Conservation (phyloP, 2,888 invertebrate genomes). For the Abrostola triplasia region DNA sequence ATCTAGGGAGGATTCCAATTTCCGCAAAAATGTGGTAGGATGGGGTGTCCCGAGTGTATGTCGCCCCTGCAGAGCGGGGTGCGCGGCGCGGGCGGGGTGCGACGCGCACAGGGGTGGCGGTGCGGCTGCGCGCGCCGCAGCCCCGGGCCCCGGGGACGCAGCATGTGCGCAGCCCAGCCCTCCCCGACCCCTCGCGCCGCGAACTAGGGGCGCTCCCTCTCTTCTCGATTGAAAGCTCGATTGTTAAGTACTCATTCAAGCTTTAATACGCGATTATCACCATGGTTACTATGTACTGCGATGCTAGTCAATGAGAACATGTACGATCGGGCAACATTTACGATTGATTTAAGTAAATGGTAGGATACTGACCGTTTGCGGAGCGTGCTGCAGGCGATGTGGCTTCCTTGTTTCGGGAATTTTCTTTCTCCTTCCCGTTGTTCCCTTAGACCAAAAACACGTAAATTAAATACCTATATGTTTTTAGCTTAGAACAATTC, state of each 20-base stretch:
- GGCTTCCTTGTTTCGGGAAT: conserved; percentile 91
- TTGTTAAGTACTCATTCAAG: conserved; percentile 83
- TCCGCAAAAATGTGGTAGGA: conserved; percentile 81
- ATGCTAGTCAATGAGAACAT: conserved; percentile 46
- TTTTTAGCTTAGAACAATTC: no score
- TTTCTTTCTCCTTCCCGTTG: conserved; percentile 90
- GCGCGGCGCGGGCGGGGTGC: conserved; percentile 49
- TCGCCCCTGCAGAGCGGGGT: conserved; percentile 79
- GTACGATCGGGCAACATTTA: conserved; percentile 22
- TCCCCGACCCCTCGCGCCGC: conserved; percentile 53
- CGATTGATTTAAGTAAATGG: neutral
- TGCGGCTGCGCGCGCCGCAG: conserved; percentile 74
- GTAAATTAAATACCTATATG: neutral
- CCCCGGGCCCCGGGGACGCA: conserved; percentile 72
- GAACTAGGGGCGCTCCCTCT: conserved; percentile 60
- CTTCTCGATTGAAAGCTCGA: conserved; percentile 69
- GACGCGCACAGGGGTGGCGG: conserved; percentile 61
- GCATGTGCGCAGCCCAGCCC: conserved; percentile 67
- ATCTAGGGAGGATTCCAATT: conserved; percentile 78
- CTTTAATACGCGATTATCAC: conserved; percentile 71
- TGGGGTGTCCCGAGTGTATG: conserved; percentile 69
- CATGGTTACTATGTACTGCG: conserved; percentile 64
- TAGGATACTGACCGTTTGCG: conserved; percentile 88
- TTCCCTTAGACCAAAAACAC: conserved; percentile 89
- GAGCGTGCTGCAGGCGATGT: conserved; percentile 91